A percentile compares a stretch with the other conserved stretches of the same genome.
phyloP scores from a whole-genome alignment of 2,797 vertebrate genomes.

The Zalophus californianus region DNA sequence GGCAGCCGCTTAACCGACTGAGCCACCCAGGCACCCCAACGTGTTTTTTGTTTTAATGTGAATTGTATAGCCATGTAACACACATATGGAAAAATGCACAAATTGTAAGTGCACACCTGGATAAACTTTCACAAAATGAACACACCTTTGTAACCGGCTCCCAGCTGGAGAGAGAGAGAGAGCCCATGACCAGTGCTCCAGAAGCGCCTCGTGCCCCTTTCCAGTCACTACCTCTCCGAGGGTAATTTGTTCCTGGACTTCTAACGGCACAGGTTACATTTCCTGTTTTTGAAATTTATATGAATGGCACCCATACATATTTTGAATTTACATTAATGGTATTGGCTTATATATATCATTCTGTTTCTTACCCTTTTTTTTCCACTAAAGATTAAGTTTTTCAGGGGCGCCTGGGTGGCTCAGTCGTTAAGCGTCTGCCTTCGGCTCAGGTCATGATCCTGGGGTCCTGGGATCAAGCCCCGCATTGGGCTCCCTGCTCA shows the following conservation, averaged over 20 bases:
- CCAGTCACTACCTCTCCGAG: neutral
- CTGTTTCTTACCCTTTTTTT: neutral
- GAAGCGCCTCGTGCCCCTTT: neutral
- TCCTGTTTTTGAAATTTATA: constrained; percentile 1
- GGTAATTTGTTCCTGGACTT: neutral
- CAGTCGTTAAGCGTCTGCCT: too few relatives aligned
- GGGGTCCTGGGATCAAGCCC: too few relatives aligned
- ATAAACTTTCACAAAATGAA: neutral
- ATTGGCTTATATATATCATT: neutral
- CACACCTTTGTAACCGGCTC: neutral
- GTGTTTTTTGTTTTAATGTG: constrained; percentile 24
- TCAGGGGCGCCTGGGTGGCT: neutral
- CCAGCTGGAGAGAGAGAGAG: neutral
- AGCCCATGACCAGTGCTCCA: neutral
- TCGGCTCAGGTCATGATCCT: too few relatives aligned
- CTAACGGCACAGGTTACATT: neutral
- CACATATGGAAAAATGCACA: neutral
- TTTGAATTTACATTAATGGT: neutral
- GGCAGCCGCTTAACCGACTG: neutral
- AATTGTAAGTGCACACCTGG: neutral
- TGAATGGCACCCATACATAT: neutral
- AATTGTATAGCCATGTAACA: constrained; percentile 14
- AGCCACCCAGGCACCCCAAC: neutral
- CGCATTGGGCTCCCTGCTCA: too few relatives aligned
- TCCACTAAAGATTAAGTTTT: neutral